Conservation (phyloP, 2,797 vertebrate genomes). For the Labeo calbasu region DNA sequence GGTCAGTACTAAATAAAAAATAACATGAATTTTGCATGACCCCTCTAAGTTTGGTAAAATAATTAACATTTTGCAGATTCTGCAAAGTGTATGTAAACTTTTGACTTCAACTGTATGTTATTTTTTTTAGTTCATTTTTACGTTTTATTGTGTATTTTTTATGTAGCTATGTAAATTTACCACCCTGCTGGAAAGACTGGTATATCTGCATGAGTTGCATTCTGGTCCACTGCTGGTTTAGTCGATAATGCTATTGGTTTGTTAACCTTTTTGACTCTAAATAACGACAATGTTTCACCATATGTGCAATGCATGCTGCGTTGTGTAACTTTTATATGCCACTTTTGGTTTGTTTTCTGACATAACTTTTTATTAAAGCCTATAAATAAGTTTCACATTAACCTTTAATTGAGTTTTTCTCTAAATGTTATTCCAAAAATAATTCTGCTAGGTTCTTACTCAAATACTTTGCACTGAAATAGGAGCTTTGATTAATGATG, state of each 20-base stretch:
- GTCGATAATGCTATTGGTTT: background rate
- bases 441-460: constrained; percentile 26
- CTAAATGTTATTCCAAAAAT: constrained; percentile 35
- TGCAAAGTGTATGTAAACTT: too few relatives aligned
- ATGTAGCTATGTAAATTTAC: background rate
- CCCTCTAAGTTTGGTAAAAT: too few relatives aligned
- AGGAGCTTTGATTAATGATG: constrained; percentile 63
- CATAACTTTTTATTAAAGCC: background rate
- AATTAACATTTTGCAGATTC: too few relatives aligned
- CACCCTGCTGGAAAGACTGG: background rate
- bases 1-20: too few relatives aligned
- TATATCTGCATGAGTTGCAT: background rate
- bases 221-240: background rate
- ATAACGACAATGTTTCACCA: background rate
- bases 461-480: constrained; percentile 32
- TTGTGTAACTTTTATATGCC: background rate
- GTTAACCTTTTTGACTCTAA: background rate
- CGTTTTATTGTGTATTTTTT: background rate
- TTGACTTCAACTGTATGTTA: too few relatives aligned
- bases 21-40: too few relatives aligned
- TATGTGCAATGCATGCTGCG: background rate
- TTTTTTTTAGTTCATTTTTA: background rate
- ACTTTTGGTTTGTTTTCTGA: constrained; percentile 21
- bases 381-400: background rate
- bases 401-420: constrained; percentile 1